A percentile compares a stretch with the other conserved stretches of the same genome.
phyloP scores from a whole-genome alignment of 92 coral and sea anemone genomes.

The Epizoanthus rinbou region DNA sequence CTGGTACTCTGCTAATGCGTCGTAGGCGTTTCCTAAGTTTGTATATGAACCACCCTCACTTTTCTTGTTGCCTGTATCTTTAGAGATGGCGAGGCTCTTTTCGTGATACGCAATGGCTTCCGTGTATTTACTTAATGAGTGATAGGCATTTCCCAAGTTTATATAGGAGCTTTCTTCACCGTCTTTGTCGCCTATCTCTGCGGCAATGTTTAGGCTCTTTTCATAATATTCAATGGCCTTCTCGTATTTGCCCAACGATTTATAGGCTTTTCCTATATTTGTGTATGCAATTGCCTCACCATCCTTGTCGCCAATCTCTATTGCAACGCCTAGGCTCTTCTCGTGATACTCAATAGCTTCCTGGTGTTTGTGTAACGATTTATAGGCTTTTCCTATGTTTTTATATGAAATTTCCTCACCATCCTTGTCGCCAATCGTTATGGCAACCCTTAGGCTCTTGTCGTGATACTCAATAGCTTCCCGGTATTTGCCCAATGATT shows the following conservation, averaged over 20 bases:
- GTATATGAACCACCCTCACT: no score
- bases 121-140: neutral
- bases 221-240: neutral
- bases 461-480: conserved; percentile 17
- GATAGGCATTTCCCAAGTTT: conserved; percentile 10
- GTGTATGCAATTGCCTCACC: neutral
- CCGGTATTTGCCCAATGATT: neutral
- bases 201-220: conserved; percentile 13
- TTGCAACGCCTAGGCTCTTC: conserved; percentile 2
- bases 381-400: neutral
- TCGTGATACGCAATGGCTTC: conserved; percentile 23
- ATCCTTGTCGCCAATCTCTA: conserved; percentile 5
- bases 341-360: conserved; percentile 1
- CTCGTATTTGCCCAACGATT: neutral
- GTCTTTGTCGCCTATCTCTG: neutral
- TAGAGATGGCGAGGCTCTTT: no score
- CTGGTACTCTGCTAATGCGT: no score
- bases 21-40: no score
- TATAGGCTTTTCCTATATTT: neutral
- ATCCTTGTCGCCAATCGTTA: neutral
- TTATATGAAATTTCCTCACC: neutral
- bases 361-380: neutral
- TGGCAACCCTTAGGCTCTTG: conserved; percentile 5
- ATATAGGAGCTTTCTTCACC: conserved; percentile 14
- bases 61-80: no score